Conservation (phyloP, 2,113 vertebrate species). For the Raja brachyura region DNA sequence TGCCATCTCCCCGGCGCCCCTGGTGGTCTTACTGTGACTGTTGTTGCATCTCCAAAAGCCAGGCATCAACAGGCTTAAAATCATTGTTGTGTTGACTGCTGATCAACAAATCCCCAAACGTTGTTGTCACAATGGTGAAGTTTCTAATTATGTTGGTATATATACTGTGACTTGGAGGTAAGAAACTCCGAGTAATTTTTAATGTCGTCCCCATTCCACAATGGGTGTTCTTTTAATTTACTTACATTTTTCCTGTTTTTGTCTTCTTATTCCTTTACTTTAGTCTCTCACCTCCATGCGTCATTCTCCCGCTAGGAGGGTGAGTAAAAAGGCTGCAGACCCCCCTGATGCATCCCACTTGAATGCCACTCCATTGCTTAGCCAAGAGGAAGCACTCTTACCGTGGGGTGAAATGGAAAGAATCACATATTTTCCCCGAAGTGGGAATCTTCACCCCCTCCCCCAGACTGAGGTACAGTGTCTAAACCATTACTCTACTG, state of each 20-base stretch:
- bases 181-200: background rate
- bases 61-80: background rate
- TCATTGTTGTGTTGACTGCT: background rate
- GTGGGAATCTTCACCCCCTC: conserved; percentile 31
- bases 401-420: conserved; percentile 37
- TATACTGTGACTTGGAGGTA: background rate
- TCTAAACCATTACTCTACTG: conserved; percentile 26
- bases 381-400: conserved; percentile 37
- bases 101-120: background rate
- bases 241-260: conserved; percentile 26
- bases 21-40: too few relatives aligned
- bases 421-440: conserved; percentile 37
- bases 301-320: conserved; percentile 25
- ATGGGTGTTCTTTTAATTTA: conserved; percentile 36
- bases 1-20: too few relatives aligned
- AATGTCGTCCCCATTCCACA: conserved; percentile 23
- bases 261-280: conserved; percentile 37
- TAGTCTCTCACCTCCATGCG: conserved; percentile 37
- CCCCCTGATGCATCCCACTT: conserved; percentile 31
- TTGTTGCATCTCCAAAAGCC: background rate
- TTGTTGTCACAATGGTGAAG: background rate
- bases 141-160: conserved; percentile 8
- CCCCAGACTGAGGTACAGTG: conserved; percentile 37
- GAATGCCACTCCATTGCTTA: conserved; percentile 35
- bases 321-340: conserved; percentile 36